These are phyloP conservation scores for Syrmaticus mikado DNA, from an alignment of 2,113 vertebrate genomes.

Conservation along the genomic window DNA sequence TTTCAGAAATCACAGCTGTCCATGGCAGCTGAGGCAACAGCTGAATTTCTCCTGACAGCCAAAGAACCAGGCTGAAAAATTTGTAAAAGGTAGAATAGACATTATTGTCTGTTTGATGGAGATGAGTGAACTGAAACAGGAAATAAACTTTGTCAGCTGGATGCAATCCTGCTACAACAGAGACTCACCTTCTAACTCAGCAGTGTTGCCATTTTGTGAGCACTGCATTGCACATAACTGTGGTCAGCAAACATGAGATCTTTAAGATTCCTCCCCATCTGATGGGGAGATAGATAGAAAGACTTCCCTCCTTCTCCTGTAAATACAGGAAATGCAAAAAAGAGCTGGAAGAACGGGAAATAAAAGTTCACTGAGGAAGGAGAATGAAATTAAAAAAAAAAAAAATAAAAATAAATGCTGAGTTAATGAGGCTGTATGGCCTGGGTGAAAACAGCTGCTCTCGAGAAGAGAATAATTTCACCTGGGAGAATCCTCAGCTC, in stretches of 20 bases:
- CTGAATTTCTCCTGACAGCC: neutral
- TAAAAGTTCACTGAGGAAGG: neutral
- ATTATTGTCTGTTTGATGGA: neutral
- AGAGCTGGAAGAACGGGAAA: neutral
- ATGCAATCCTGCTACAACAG: neutral
- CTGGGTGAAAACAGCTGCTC: no score
- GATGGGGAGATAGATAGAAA: neutral
- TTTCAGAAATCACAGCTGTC: neutral
- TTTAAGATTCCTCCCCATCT: neutral
- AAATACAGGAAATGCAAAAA: neutral
- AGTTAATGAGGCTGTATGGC: no score
- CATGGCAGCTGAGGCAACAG: neutral
- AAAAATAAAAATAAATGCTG: no score
- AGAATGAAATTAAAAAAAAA: no score
- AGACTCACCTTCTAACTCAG: neutral
- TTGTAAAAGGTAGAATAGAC: neutral
- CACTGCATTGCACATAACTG: neutral
- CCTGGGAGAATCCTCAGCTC: neutral
- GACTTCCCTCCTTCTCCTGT: neutral
- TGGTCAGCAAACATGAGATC: neutral
- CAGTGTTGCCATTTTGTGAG: neutral
- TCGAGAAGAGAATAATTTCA: no score
- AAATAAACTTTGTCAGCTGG: neutral
- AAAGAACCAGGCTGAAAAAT: constrained; percentile 1
- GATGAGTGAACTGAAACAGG: neutral